These are phyloP conservation scores for Mamestra brassicae DNA, from an alignment of 2,888 invertebrate genomes.

Conservation along the genomic window DNA sequence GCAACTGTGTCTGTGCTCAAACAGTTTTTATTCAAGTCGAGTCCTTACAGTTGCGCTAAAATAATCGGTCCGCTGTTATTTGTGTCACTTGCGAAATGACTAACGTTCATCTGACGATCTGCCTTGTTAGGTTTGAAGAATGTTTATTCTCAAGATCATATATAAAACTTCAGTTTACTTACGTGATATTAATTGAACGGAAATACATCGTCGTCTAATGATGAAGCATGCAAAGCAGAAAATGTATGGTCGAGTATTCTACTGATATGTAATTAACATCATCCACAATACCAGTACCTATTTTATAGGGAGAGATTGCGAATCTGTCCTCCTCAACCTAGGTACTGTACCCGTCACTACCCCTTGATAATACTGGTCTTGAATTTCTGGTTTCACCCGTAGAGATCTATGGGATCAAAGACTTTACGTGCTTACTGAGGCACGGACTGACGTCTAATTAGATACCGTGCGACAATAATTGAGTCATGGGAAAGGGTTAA, in stretches of 20 bases:
- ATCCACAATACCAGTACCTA: too few species aligned
- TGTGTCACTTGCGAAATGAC: constrained; percentile 67
- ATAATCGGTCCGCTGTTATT: constrained; percentile 65
- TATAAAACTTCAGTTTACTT: background rate
- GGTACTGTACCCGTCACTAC: too few species aligned
- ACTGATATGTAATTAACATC: background rate
- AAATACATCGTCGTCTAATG: background rate
- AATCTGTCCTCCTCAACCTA: too few species aligned
- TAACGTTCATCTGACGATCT: constrained; percentile 38
- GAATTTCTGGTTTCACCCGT: too few species aligned
- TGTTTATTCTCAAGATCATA: constrained; percentile 18
- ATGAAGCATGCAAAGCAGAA: background rate
- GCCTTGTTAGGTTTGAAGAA: constrained; percentile 36
- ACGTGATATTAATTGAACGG: background rate
- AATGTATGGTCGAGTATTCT: too few species aligned
- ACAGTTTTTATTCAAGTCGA: constrained; percentile 76
- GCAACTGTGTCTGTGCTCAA: constrained; percentile 70
- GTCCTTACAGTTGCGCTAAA: constrained; percentile 73
- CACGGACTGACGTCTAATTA: too few species aligned
- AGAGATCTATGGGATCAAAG: too few species aligned
- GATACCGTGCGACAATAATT: background rate
- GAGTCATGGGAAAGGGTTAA: background rate
- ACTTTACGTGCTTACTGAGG: too few species aligned
- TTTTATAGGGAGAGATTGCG: too few species aligned
- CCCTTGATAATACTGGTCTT: too few species aligned